A percentile compares a stretch with the other conserved stretches of the same genome.
Evolutionary conservation across 2,888 invertebrate genomes (phyloP).

Genomic region (Argyra leucocephala): DNA sequence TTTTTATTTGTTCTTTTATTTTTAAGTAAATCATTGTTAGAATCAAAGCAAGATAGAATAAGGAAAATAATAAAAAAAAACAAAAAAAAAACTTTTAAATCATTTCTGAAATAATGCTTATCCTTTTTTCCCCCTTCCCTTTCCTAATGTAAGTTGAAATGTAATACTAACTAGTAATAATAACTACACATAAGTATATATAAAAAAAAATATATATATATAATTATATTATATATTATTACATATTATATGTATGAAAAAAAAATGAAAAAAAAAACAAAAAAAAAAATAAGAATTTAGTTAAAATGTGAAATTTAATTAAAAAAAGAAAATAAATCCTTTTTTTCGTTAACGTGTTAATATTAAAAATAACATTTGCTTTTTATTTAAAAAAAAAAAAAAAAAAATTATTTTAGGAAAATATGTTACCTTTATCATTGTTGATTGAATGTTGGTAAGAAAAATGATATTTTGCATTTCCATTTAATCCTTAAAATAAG

Average conservation of each 20-base stretch:
- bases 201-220: neutral
- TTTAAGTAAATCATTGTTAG: neutral
- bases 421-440: no score
- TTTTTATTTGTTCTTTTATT: neutral
- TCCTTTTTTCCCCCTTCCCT: neutral
- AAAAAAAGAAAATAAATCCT: constrained; percentile 16
- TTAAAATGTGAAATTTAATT: constrained; percentile 21
- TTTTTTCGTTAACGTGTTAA: constrained; percentile 23
- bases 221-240: constrained; percentile 6
- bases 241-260: neutral
- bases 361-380: constrained; percentile 7
- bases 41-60: neutral
- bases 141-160: neutral
- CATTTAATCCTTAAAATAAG: no score
- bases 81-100: neutral
- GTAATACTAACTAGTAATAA: neutral
- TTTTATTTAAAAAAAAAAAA: constrained; percentile 1
- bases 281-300: constrained; percentile 19
- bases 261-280: constrained; percentile 12
- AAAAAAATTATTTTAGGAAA: no score
- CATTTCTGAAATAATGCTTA: neutral
- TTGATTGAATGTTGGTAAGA: no score
- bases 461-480: no score
- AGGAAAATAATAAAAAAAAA: neutral
- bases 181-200: neutral